These are phyloP conservation scores for Meliscaeva auricollis DNA, from an alignment of 2,888 invertebrate species.

Conservation along the genomic window DNA sequence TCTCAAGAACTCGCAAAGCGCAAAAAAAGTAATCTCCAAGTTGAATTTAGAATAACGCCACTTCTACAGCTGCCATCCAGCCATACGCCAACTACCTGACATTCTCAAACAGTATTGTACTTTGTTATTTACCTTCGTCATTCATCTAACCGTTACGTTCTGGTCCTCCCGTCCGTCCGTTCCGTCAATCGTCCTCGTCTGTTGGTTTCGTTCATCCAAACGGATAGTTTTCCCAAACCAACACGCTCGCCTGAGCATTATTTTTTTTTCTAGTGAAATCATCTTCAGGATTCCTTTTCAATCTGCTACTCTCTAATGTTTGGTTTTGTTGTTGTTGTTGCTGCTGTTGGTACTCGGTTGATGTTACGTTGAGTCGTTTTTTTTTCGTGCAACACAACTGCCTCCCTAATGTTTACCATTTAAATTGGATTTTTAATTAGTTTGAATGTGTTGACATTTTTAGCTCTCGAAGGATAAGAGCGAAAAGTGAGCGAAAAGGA, in stretches of 20 bases:
- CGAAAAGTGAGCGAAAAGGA: conserved; percentile 52
- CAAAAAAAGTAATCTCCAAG: conserved; percentile 52
- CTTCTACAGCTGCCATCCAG: conserved; percentile 2
- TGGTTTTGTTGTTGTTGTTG: conserved; percentile 30
- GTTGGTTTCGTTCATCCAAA: conserved; percentile 17
- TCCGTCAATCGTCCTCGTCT: not conserved
- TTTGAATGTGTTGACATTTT: conserved; percentile 76
- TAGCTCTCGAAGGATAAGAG: conserved; percentile 71
- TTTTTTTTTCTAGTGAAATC: conserved; percentile 64
- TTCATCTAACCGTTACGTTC: conserved; percentile 40
- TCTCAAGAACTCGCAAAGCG: conserved; percentile 25
- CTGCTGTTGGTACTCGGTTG: conserved; percentile 17
- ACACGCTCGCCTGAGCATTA: conserved; percentile 61
- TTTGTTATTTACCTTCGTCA: conserved; percentile 58
- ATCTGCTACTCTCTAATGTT: conserved; percentile 30
- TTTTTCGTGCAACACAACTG: conserved; percentile 14
- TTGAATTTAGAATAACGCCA: conserved; percentile 54
- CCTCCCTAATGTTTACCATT: conserved; percentile 72
- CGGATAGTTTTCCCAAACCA: conserved; percentile 61
- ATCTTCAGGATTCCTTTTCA: conserved; percentile 70
- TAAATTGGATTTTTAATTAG: conserved; percentile 76
- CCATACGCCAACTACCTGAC: not conserved
- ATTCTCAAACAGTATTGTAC: conserved; percentile 3
- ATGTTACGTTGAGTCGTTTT: conserved; percentile 37
- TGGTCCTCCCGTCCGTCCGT: not conserved